Conservation (phyloP, 2,797 vertebrate species). For the Leuciscus waleckii region DNA sequence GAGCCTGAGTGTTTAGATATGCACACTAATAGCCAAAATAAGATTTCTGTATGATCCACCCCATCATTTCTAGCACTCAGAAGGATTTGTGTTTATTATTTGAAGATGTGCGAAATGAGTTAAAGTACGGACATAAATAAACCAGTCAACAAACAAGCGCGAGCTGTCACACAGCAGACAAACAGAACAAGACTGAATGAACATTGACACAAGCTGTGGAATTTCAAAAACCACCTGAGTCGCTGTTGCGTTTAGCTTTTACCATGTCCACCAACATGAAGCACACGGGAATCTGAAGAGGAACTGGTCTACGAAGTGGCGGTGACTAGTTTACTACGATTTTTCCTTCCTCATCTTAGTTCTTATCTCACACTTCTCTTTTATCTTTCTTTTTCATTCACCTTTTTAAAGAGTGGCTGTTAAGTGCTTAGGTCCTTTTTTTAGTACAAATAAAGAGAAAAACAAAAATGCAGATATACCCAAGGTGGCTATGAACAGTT, state of each 20-base stretch:
- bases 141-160: constrained; percentile 25
- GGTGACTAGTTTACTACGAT: constrained; percentile 62
- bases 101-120: constrained; percentile 33
- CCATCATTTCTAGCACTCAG: constrained; percentile 71
- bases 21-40: constrained; percentile 46
- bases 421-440: constrained; percentile 30
- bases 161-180: constrained; percentile 35
- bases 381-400: constrained; percentile 49
- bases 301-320: constrained; percentile 38
- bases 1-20: constrained; percentile 53
- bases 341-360: constrained; percentile 38
- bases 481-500: constrained; percentile 63
- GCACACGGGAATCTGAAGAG: constrained; percentile 58
- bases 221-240: constrained; percentile 24
- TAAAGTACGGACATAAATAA: background rate
- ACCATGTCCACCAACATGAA: constrained; percentile 53
- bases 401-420: constrained; percentile 36
- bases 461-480: constrained; percentile 45
- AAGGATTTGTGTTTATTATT: constrained; percentile 66
- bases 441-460: constrained; percentile 52
- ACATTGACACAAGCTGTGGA: constrained; percentile 21
- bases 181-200: constrained; percentile 42
- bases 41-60: constrained; percentile 50
- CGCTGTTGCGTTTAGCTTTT: constrained; percentile 38
- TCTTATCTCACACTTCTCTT: constrained; percentile 69